Base-by-base conservation (phyloP, 2,888 invertebrate species). In the Perizoma flavofasciatum region DNA sequence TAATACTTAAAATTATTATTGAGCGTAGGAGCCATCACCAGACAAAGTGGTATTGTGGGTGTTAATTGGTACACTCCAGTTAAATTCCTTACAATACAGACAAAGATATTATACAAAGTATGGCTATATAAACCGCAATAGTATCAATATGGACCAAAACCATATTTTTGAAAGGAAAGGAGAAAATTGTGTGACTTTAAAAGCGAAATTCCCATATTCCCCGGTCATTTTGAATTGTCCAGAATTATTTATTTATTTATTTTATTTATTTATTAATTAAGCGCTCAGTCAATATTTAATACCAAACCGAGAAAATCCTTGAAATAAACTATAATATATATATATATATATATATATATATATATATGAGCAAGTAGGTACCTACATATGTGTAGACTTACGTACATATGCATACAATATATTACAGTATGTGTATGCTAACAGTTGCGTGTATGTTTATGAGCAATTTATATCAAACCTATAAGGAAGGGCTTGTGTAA, bases 41-140 rank as follows among this genome's bases (percentile, higher is more conserved):
- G 58, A 62, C 66, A 59, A 61, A 61, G 57, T 63, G 61, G 61
- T 70, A 59, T 63, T 58, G 85, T 85, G 74, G 85, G 84, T 66
- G 81, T 74, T 73, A 75, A 77, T 79, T 77, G 73, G 73, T 57
- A 57, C 50, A 61, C 48, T 47, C 45, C 54, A 57, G 62, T 61
- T 63, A 60, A 61, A 61, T 57, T 51, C 37, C 47, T 61, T 56
- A 68, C 60, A 63, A 66, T 66, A 65, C 62, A 66, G 63, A 63
- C 45, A 59, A 33, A 49, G 58, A 49, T 53, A 63, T 22, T 43
- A 43, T 11, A 54, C 41, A 61, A 3, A 65, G 60, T 69, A 64
- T 60, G 49, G 65, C 60, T 69, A 66, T 71, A 7, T 73, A 45
- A 43, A 49, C 43, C 32, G 7, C 32, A 49, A 49, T 55, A 55